Conservation (phyloP, 2,797 vertebrate species). For the Brachyrhaphis roseni region DNA sequence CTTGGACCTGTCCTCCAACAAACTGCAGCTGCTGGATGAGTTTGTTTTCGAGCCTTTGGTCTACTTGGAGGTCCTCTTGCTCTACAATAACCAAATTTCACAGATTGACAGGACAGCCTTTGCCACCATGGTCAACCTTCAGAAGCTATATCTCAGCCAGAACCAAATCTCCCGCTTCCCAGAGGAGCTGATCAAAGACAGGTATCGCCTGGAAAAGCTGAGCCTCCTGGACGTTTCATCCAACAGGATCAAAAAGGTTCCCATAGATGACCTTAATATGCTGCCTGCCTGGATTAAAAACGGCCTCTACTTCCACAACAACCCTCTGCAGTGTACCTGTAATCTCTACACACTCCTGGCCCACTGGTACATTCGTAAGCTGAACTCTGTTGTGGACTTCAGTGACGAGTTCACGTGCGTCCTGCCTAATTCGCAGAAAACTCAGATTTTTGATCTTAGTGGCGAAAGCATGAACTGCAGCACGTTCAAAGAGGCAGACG, state of each 20-base stretch:
- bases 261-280: slow-evolving; percentile 82
- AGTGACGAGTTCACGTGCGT: slow-evolving; percentile 87
- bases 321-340: slow-evolving; percentile 89
- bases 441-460: slow-evolving; percentile 79
- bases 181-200: slow-evolving; percentile 88
- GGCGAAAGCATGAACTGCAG: slow-evolving; percentile 89
- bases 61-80: slow-evolving; percentile 90
- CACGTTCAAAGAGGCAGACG: slow-evolving; percentile 84
- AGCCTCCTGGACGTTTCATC: slow-evolving; percentile 91
- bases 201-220: slow-evolving; percentile 84
- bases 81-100: slow-evolving; percentile 92
- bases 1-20: slow-evolving; percentile 95
- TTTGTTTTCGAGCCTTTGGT: slow-evolving; percentile 89
- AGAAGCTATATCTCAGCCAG: slow-evolving; percentile 95
- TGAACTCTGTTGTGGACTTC: slow-evolving; percentile 92
- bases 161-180: slow-evolving; percentile 93
- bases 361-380: slow-evolving; percentile 87
- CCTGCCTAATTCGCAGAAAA: slow-evolving; percentile 70
- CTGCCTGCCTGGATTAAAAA: slow-evolving; percentile 93
- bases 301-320: slow-evolving; percentile 93
- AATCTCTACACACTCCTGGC: slow-evolving; percentile 90
- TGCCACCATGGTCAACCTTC: slow-evolving; percentile 83
- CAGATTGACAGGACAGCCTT: slow-evolving; percentile 91
- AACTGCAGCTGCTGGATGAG: slow-evolving; percentile 86
- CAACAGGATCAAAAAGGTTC: slow-evolving; percentile 88